Percentiles rank a stretch among this genome's conserved stretches.
Conservation (phyloP, 2,113 vertebrate genomes). For the Picathartes gymnocephalus region DNA sequence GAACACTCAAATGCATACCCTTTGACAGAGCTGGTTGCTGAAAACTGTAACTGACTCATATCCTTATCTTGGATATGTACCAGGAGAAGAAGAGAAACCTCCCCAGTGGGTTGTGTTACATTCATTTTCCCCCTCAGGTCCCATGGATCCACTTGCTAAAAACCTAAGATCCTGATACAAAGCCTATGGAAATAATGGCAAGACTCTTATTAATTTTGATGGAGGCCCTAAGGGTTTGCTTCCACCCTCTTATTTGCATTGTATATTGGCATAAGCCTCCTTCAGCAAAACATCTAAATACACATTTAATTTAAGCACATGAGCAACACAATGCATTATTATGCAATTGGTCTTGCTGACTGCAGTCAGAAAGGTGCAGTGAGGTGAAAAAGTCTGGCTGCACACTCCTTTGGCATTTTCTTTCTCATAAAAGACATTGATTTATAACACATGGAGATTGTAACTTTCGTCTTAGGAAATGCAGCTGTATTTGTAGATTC, state of each 20-base stretch:
- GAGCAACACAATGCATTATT: background rate
- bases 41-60: background rate
- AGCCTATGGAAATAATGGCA: background rate
- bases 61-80: background rate
- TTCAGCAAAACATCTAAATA: conserved; percentile 10
- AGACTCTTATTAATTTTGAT: background rate
- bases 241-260: background rate
- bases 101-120: background rate
- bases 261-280: background rate
- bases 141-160: background rate
- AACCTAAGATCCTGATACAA: background rate
- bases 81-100: background rate
- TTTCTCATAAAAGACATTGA: background rate
- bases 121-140: background rate
- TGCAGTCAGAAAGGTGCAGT: background rate
- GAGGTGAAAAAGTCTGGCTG: background rate
- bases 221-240: background rate
- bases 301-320: background rate
- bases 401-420: background rate
- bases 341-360: background rate
- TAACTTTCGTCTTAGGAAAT: background rate
- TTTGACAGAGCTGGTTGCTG: background rate
- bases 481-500: background rate
- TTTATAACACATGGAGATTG: background rate
- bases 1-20: background rate